phyloP scores from a whole-genome alignment of 2,888 invertebrate species.

The Cerastoderma edule region DNA sequence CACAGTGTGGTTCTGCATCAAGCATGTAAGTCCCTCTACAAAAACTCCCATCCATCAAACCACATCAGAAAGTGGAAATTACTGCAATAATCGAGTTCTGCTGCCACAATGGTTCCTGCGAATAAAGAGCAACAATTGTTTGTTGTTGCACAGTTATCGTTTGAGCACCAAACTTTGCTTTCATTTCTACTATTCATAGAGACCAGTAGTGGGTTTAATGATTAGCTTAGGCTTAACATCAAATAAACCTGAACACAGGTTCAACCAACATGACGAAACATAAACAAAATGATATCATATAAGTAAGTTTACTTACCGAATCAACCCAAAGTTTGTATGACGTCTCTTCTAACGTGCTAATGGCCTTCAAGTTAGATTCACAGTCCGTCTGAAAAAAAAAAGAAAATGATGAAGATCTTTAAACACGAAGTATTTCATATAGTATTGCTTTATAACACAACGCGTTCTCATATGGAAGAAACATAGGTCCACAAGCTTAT shows the following conservation, averaged over 20 bases:
- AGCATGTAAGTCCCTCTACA: too few species aligned
- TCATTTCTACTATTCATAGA: background rate
- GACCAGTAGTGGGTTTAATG: background rate
- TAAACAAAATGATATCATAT: background rate
- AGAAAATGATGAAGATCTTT: background rate
- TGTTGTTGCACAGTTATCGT: background rate
- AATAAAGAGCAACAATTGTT: background rate
- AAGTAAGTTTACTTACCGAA: constrained; percentile 39
- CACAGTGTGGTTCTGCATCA: too few species aligned
- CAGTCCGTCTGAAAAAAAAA: constrained; percentile 44
- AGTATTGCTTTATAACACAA: too few species aligned
- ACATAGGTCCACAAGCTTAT: background rate
- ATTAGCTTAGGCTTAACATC: background rate
- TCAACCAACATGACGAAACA: background rate
- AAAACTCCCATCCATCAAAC: too few species aligned
- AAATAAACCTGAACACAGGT: background rate
- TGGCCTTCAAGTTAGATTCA: constrained; percentile 40
- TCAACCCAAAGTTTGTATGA: constrained; percentile 55
- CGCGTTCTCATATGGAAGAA: background rate
- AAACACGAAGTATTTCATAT: background rate
- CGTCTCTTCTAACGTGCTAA: constrained; percentile 45
- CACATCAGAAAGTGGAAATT: too few species aligned
- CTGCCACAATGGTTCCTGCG: too few species aligned
- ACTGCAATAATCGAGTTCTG: too few species aligned
- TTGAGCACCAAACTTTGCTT: background rate